Conservation (phyloP, 2,797 vertebrate species). For the Menidia menidia region DNA sequence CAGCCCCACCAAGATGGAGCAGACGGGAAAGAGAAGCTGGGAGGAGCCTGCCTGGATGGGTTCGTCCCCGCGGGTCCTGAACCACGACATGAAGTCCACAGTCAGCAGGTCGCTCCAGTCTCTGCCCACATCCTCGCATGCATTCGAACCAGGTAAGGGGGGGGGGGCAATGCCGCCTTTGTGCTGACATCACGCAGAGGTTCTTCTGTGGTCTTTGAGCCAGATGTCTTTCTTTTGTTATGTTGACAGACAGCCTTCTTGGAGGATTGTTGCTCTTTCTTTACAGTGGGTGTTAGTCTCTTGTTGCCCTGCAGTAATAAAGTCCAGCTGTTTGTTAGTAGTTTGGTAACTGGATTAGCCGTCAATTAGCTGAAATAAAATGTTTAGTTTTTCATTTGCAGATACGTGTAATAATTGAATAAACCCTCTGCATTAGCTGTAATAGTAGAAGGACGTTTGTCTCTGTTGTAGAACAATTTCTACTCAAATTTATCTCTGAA, state of each 20-base stretch:
- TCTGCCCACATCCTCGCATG: slow-evolving; percentile 86
- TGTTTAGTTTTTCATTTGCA: background rate
- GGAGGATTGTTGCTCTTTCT: slow-evolving; percentile 72
- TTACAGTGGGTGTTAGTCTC: slow-evolving; percentile 74
- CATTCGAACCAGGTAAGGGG: slow-evolving; percentile 74
- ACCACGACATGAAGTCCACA: slow-evolving; percentile 91
- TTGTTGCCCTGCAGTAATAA: slow-evolving; percentile 29
- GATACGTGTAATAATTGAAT: too few relatives aligned
- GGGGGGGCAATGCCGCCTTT: background rate
- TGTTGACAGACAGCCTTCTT: slow-evolving; percentile 67
- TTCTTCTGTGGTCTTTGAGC: slow-evolving; percentile 6
- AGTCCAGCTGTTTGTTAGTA: slow-evolving; percentile 4
- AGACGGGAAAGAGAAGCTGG: slow-evolving; percentile 92
- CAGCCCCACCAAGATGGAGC: slow-evolving; percentile 92
- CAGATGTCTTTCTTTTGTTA: slow-evolving; percentile 10
- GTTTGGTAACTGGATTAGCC: background rate
- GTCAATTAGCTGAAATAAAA: background rate
- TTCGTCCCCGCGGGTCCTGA: slow-evolving; percentile 90
- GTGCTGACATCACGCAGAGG: fast-evolving
- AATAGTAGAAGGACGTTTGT: background rate
- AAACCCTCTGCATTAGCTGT: too few relatives aligned
- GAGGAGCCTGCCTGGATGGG: slow-evolving; percentile 98
- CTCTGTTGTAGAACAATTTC: background rate
- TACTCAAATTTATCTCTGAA: background rate
- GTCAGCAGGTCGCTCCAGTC: slow-evolving; percentile 94